A percentile compares a stretch with the other conserved stretches of the same genome.
These are phyloP conservation scores for Acinonyx jubatus DNA, from an alignment of 2,113 vertebrate species.

Conservation along the genomic window DNA sequence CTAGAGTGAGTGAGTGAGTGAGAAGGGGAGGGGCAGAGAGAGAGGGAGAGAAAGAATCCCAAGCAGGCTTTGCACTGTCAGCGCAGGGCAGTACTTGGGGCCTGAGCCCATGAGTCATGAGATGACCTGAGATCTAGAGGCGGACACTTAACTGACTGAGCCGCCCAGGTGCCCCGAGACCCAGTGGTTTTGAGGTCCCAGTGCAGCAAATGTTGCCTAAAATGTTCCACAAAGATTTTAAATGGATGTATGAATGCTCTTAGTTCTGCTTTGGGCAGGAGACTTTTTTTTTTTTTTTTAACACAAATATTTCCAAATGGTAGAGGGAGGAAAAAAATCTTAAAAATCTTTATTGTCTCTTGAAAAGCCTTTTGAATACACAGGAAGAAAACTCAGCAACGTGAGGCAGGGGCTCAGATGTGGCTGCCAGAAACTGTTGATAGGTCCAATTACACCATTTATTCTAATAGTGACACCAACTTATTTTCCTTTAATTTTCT, in stretches of 20 bases:
- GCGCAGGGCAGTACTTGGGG: no score
- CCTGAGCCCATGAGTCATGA: no score
- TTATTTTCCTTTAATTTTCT: conserved; percentile 65
- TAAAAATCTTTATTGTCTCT: background rate
- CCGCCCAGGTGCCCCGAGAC: background rate
- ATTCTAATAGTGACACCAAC: conserved; percentile 37
- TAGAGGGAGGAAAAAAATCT: background rate
- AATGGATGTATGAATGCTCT: background rate
- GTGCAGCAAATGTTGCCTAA: background rate
- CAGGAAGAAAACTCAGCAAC: background rate
- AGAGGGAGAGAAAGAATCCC: no score
- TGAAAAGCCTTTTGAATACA: conserved; percentile 6
- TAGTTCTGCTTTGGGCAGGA: background rate
- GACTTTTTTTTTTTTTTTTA: background rate
- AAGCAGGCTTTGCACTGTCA: no score
- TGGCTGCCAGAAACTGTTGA: background rate
- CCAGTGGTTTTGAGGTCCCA: background rate
- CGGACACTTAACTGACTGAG: no score
- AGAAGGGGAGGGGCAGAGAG: no score
- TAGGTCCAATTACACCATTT: conserved; percentile 44
- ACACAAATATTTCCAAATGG: conserved; percentile 45
- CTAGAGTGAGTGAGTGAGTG: no score
- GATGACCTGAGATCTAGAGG: no score
- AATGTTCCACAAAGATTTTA: background rate
- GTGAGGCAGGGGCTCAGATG: background rate